These are phyloP conservation scores for Hyperoplus lanceolatus DNA, from an alignment of 2,797 vertebrate genomes.

Conservation along the genomic window DNA sequence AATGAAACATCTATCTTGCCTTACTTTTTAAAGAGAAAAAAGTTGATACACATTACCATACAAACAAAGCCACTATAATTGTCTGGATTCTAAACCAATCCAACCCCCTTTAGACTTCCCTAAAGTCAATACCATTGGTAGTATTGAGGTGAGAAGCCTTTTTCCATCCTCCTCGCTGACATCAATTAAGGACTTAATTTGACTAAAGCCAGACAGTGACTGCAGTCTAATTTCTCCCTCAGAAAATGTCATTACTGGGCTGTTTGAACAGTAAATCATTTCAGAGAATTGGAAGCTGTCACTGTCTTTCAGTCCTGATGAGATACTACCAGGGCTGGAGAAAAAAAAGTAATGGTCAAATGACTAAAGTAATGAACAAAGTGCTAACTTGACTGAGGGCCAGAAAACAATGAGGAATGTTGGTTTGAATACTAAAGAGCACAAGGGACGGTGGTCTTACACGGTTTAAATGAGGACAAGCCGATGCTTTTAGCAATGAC, in stretches of 20 bases:
- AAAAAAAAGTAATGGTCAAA: slow-evolving; percentile 57
- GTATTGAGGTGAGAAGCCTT: slow-evolving; percentile 43
- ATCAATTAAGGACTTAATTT: slow-evolving; percentile 79
- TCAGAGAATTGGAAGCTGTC: slow-evolving; percentile 53
- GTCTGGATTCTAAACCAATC: slow-evolving; percentile 14
- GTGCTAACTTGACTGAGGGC: slow-evolving; percentile 36
- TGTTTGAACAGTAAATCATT: slow-evolving; percentile 81
- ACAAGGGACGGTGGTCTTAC: neutral
- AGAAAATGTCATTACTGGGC: slow-evolving; percentile 79
- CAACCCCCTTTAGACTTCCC: slow-evolving; percentile 31
- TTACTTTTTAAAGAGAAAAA: slow-evolving; percentile 14
- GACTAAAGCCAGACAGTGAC: slow-evolving; percentile 69
- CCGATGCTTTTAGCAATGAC: neutral
- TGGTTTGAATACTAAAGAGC: slow-evolving; percentile 32
- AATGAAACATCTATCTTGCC: slow-evolving; percentile 36
- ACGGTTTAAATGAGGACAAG: neutral
- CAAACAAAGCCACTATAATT: slow-evolving; percentile 59
- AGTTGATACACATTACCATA: slow-evolving; percentile 50
- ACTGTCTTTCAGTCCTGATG: slow-evolving; percentile 56
- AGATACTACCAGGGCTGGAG: slow-evolving; percentile 46
- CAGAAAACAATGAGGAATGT: slow-evolving; percentile 9
- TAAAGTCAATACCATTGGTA: slow-evolving; percentile 49
- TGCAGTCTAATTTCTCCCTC: slow-evolving; percentile 72
- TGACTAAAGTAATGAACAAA: slow-evolving; percentile 59
- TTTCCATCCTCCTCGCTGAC: slow-evolving; percentile 57